A percentile compares a stretch with the other conserved stretches of the same genome.
These are phyloP conservation scores for Oscheius sp. DNA, from an alignment of 1,140 invertebrate species.

Conservation along the genomic window DNA sequence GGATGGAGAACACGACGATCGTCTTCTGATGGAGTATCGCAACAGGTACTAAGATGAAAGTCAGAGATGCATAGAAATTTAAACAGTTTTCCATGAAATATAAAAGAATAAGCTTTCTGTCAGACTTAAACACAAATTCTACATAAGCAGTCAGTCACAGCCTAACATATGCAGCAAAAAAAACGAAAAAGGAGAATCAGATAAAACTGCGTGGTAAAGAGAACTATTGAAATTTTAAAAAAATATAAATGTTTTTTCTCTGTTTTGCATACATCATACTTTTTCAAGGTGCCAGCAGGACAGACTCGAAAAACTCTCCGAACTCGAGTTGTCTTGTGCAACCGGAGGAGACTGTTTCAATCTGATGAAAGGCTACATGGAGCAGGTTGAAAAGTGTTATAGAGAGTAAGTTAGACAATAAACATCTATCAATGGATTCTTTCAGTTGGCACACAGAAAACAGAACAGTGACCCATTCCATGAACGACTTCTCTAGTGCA, in stretches of 20 bases:
- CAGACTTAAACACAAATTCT: not conserved
- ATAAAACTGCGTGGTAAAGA: too few relatives aligned
- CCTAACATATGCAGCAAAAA: too few relatives aligned
- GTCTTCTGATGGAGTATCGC: slow-evolving; percentile 39
- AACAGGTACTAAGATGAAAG: slow-evolving; percentile 25
- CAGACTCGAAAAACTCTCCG: slow-evolving; percentile 17
- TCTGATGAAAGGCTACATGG: slow-evolving; percentile 36
- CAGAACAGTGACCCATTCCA: slow-evolving; percentile 52
- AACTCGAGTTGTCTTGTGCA: slow-evolving; percentile 3
- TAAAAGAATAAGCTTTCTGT: not conserved
- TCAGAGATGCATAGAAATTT: too few relatives aligned
- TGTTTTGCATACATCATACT: not conserved
- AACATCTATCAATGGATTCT: not conserved
- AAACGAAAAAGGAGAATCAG: too few relatives aligned
- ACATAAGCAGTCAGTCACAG: not conserved
- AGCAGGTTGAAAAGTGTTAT: slow-evolving; percentile 48
- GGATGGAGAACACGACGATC: slow-evolving; percentile 56
- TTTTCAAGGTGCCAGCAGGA: slow-evolving; percentile 31
- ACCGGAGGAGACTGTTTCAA: slow-evolving; percentile 13
- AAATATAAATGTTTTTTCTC: not conserved
- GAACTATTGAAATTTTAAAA: not conserved
- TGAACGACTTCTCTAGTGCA: slow-evolving; percentile 58
- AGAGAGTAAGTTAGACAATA: slow-evolving; percentile 27
- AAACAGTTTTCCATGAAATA: too few relatives aligned
- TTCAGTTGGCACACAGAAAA: slow-evolving; percentile 47